Evolutionary conservation across 1,140 invertebrate species (phyloP), one percentile per base, ranked within the genome.

Genomic region (Camponotus pennsylvanicus): DNA sequence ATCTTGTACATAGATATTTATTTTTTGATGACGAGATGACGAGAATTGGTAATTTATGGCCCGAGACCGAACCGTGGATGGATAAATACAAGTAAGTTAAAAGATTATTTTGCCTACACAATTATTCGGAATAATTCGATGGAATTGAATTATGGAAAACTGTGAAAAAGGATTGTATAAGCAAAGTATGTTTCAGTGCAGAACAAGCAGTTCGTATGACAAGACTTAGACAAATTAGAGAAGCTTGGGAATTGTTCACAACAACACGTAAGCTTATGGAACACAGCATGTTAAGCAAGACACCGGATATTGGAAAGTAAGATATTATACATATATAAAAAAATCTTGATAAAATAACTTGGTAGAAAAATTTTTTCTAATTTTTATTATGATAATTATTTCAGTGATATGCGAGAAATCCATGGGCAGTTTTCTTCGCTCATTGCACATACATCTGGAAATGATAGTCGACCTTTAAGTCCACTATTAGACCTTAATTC

Each of bases 11-110:
- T 78, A 94, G 95, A 52, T 96, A 96, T 93, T 92, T 96, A 71
- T 95, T 95, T 71, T 97, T 97, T 92, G 96, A 97, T 73, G 96
- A 97, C 90, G 96, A 97, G 91, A 97, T 97, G 96, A 96, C 95
- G 63, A 94, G 95, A 78, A 96, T 97, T 27, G 95, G 95, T 69
- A 95, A 95, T 49, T 92, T 96, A 27, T 97, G 96, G 96, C 94
- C 95, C 34, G 96, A 96, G 83, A 95, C 96, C 64, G 96, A 96
- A 83, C 94, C 95, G n/a, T 93, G 96, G n/a, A 96, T 97, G 87
- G 95, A 96, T 88, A 95, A 96, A 85, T 97, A 96, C 86, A 96
- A 96, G 95, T 96, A 92, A 90, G 94, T 90, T 49, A 21, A 71
- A 67, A 42, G n/a, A 52, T 59, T 13, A 76, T 71, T 34, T 15